Evolutionary conservation across 1,140 invertebrate genomes (phyloP).

Genomic region (Eufriesea mexicana): DNA sequence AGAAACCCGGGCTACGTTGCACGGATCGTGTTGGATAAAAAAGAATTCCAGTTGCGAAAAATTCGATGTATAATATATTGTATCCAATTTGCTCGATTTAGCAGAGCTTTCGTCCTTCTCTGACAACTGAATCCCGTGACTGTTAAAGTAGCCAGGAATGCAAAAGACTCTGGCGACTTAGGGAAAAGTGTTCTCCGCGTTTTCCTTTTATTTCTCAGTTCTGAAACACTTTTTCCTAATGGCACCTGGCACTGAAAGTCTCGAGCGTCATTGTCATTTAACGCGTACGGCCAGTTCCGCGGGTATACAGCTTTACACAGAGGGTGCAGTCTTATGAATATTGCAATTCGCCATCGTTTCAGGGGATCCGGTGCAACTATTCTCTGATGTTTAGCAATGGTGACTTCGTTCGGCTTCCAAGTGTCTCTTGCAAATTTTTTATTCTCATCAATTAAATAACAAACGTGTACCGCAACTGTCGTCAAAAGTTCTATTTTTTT

Average conservation of each 20-base stretch:
- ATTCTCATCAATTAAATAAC: background rate
- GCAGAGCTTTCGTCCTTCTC: background rate
- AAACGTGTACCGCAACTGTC: too few relatives aligned
- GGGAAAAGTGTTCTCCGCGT: background rate
- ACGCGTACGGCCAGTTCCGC: background rate
- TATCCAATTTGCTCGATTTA: background rate
- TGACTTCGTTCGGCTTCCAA: background rate
- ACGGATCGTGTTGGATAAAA: background rate
- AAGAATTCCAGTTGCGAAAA: too few relatives aligned
- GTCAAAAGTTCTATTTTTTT: too few relatives aligned
- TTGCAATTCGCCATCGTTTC: constrained; percentile 18
- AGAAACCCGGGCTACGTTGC: too few relatives aligned
- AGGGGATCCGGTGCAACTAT: background rate
- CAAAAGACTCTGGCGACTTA: constrained; percentile 1
- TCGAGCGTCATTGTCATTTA: constrained; percentile 40
- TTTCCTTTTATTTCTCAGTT: constrained; percentile 27
- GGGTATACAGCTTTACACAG: background rate
- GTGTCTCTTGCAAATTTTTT: background rate
- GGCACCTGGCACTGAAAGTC: constrained; percentile 21
- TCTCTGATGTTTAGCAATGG: background rate
- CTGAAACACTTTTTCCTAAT: constrained; percentile 45
- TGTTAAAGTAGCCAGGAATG: constrained; percentile 1
- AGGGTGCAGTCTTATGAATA: constrained; percentile 36
- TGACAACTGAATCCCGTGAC: background rate
- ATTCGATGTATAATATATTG: background rate